Conservation (phyloP, 2,888 invertebrate genomes). For the Ctenicera cuprea region DNA sequence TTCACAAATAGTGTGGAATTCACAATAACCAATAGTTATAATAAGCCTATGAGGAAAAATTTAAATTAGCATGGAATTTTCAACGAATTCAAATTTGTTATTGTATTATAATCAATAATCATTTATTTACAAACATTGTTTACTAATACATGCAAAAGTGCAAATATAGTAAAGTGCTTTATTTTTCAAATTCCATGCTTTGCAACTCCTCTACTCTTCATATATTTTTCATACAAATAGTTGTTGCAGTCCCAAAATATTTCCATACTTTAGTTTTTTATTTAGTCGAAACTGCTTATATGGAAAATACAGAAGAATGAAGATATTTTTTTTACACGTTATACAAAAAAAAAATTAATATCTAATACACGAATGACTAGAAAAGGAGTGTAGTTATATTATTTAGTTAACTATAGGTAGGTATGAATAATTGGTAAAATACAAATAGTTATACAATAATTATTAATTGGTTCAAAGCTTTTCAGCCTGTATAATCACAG, state of each 20-base stretch:
- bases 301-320: slow-evolving; percentile 32
- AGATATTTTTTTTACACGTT: background rate
- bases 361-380: slow-evolving; percentile 47
- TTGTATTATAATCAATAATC: slow-evolving; percentile 2
- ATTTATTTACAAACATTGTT: slow-evolving; percentile 39
- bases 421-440: slow-evolving; percentile 43
- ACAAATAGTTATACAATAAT: slow-evolving; percentile 47
- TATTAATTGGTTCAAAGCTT: slow-evolving; percentile 64
- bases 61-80: slow-evolving; percentile 37
- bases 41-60: slow-evolving; percentile 7
- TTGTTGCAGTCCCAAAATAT: no score
- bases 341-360: slow-evolving; percentile 36
- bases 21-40: slow-evolving; percentile 14
- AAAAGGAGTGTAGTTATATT: slow-evolving; percentile 41
- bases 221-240: slow-evolving; percentile 42
- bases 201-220: background rate
- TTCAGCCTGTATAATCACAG: slow-evolving; percentile 67
- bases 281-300: slow-evolving; percentile 15
- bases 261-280: background rate
- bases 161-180: slow-evolving; percentile 42
- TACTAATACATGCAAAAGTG: slow-evolving; percentile 37
- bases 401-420: slow-evolving; percentile 33
- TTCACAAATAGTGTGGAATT: slow-evolving; percentile 20
- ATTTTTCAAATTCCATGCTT: slow-evolving; percentile 42
- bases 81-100: background rate